phyloP scores from a whole-genome alignment of 2,888 invertebrate genomes.

The Nemurella pictetii region DNA sequence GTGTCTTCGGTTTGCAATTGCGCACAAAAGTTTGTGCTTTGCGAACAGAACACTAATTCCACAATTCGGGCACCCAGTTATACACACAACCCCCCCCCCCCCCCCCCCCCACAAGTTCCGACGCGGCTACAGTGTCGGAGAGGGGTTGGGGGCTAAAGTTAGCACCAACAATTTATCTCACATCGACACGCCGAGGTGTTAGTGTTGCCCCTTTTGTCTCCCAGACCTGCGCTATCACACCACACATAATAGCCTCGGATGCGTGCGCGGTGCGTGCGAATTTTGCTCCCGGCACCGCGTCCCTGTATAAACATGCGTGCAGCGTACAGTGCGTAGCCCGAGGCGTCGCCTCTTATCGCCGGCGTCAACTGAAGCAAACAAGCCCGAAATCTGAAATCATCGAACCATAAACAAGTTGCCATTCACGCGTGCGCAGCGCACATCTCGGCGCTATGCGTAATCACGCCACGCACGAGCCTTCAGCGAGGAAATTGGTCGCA shows the following conservation, averaged over 20 bases:
- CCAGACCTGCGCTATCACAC: neutral
- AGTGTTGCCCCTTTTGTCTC: neutral
- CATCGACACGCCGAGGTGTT: neutral
- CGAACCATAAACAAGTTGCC: neutral
- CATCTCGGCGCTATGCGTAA: neutral
- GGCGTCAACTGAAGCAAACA: neutral
- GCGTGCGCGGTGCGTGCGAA: neutral
- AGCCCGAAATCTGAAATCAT: neutral
- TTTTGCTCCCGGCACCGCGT: neutral
- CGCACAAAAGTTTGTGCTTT: neutral
- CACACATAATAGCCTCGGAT: neutral
- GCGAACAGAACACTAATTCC: neutral
- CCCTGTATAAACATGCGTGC: no score
- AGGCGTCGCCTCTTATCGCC: neutral
- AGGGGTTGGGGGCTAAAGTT: neutral
- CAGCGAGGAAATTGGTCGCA: neutral
- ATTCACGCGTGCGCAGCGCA: neutral
- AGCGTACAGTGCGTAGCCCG: no score
- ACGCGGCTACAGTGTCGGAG: neutral
- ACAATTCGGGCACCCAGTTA: neutral
- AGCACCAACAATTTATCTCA: neutral
- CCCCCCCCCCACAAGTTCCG: neutral
- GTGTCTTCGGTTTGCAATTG: neutral
- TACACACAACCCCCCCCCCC: no score
- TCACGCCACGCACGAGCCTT: neutral